A percentile compares a stretch with the other conserved stretches of the same genome.
phyloP scores from a whole-genome alignment of 2,113 vertebrate species.

The Arothron firmamentum region DNA sequence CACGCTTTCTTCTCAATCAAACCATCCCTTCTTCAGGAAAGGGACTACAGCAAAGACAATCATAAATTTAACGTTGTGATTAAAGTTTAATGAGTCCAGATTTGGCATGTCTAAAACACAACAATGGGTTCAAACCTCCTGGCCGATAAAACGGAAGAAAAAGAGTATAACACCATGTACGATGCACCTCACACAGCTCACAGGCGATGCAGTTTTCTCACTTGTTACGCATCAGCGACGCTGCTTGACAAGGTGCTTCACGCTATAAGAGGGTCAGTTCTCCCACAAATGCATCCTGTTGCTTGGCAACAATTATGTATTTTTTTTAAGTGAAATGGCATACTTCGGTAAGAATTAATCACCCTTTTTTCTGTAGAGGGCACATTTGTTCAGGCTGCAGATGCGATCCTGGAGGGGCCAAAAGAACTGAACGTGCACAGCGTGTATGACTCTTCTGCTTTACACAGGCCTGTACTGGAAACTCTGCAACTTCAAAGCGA shows the following conservation, averaged over 20 bases:
- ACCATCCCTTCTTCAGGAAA: too few relatives aligned
- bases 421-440: constrained; percentile 41
- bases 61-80: neutral
- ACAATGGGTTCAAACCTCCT: neutral
- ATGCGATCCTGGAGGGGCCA: constrained; percentile 16
- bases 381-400: constrained; percentile 5
- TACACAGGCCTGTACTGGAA: neutral
- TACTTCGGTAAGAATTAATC: constrained; percentile 21
- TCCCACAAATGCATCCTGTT: constrained; percentile 43
- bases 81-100: too few relatives aligned
- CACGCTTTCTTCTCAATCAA: too few relatives aligned
- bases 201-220: constrained; percentile 9
- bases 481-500: neutral
- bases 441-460: constrained; percentile 58
- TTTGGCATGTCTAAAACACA: too few relatives aligned
- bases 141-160: neutral
- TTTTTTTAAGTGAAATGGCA: constrained; percentile 34
- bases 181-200: constrained; percentile 6
- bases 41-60: neutral
- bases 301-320: constrained; percentile 57
- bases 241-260: constrained; percentile 25
- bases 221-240: constrained; percentile 22
- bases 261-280: constrained; percentile 15
- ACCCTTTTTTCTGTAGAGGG: constrained; percentile 15
- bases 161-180: neutral